phyloP scores from a whole-genome alignment of 1,140 invertebrate species.

The Eciton burchellii region DNA sequence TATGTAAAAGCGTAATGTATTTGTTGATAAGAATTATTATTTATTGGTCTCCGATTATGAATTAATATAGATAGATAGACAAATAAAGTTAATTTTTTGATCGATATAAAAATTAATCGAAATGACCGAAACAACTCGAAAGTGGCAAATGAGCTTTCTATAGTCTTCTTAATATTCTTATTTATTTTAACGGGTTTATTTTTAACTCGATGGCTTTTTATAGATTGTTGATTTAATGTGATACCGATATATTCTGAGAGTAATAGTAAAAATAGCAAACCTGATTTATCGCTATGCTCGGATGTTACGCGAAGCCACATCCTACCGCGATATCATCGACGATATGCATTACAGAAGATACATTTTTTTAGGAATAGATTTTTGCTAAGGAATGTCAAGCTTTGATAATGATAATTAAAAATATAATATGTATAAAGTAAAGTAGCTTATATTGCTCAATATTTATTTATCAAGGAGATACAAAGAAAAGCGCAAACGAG shows the following conservation, averaged over 20 bases:
- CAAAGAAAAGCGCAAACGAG: too few relatives aligned
- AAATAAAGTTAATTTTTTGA: not conserved
- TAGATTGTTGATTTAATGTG: too few relatives aligned
- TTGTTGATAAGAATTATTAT: not conserved
- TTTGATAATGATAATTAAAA: conserved; percentile 4
- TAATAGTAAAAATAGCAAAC: not conserved
- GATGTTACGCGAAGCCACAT: not conserved
- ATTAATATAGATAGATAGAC: not conserved
- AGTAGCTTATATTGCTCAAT: not conserved
- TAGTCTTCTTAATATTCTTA: not conserved
- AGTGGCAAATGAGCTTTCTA: not conserved
- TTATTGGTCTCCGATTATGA: too few relatives aligned
- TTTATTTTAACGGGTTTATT: not conserved
- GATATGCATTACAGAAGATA: not conserved
- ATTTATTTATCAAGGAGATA: not conserved
- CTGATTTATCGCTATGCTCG: not conserved
- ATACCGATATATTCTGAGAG: too few relatives aligned
- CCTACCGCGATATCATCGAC: not conserved
- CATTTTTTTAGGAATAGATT: not conserved
- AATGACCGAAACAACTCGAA: not conserved
- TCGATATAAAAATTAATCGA: not conserved
- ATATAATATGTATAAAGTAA: not conserved
- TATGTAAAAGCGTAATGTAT: not conserved
- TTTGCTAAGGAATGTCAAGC: not conserved
- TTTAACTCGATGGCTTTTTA: too few relatives aligned